Evolutionary conservation across 2,797 vertebrate genomes (phyloP), one percentile per base, ranked within the genome.

Genomic region (Catharus ustulatus): DNA sequence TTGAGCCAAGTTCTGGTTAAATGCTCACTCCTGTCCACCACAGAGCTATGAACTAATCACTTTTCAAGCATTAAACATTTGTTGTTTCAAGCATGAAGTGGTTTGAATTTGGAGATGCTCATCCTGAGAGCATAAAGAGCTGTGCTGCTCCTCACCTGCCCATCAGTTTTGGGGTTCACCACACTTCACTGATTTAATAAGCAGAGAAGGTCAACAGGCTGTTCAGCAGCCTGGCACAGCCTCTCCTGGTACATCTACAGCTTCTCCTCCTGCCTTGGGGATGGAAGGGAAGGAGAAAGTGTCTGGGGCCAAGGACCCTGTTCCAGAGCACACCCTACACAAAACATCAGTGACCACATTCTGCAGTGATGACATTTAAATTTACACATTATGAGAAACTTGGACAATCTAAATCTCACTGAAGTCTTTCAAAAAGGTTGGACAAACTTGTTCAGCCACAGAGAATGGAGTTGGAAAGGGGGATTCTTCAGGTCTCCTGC

Each of bases 141-240:
- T 29, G 48, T 14, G 22, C 48, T 0, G 0, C 36, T 46, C 57
- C 34, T 54, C 64, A 38, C 13, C 32, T 36, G 34, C 62, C 58
- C 30, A 40, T 5, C 17, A 30, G 18, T 26, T 62, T 77, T 27
- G 24, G 62, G 42, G 11, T 11, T 75, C 71, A 38, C 11, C 58
- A 43, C 34, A 34, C 34, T 14, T 42, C 5, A 24, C 32, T 61
- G 6, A 57, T 42, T 55, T 11, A 49, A 29, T 5, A 42, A 48
- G 61, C 1, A 2, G 11, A 61, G 0, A 3, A 64, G 38, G 32
- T 19, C 32, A 24, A 14, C 0, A 26, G 21, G 15, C 17, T 68
- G 62, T 77, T 23, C 1, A 46, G 19, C 8, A 55, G 22, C 58
- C 58, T 51, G 54, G 38, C 26, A 90, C 34, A 38, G 20, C 15